Evolutionary conservation across 2,797 vertebrate genomes (phyloP).

Genomic region (Cirrhinus molitorella): DNA sequence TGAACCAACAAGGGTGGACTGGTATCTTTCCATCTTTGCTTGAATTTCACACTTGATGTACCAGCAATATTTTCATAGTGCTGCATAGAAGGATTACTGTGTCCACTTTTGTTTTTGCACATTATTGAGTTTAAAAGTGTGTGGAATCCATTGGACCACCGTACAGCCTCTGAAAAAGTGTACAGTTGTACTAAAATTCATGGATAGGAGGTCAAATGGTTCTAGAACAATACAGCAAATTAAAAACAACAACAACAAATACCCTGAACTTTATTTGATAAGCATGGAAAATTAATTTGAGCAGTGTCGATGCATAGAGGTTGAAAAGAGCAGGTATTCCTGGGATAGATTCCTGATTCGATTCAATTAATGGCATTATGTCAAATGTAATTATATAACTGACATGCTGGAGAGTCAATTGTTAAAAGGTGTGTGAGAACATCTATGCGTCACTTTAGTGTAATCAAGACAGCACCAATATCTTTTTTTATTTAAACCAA

Average conservation of each 20-base stretch:
- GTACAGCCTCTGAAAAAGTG: background rate
- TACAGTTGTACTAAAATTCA: background rate
- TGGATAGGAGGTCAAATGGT: background rate
- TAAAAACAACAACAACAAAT: background rate
- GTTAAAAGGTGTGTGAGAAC: background rate
- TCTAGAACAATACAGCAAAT: background rate
- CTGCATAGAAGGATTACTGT: constrained; percentile 8
- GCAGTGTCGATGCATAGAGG: background rate
- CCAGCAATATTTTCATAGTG: constrained; percentile 18
- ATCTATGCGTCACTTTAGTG: background rate
- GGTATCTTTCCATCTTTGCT: background rate
- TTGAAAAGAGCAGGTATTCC: background rate
- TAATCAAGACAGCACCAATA: background rate
- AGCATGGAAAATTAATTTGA: background rate
- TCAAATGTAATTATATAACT: background rate
- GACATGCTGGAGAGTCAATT: background rate
- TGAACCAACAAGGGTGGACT: constrained; percentile 7
- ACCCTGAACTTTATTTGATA: background rate
- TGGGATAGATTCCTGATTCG: background rate
- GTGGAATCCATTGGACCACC: constrained; percentile 14
- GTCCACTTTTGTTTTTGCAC: constrained; percentile 24
- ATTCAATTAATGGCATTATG: background rate
- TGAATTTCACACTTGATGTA: constrained; percentile 27
- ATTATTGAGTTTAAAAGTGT: constrained; percentile 24
- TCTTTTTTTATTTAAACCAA: background rate